Evolutionary conservation across 2,888 invertebrate species (phyloP).

Genomic region (Ypsolopha sequella): DNA sequence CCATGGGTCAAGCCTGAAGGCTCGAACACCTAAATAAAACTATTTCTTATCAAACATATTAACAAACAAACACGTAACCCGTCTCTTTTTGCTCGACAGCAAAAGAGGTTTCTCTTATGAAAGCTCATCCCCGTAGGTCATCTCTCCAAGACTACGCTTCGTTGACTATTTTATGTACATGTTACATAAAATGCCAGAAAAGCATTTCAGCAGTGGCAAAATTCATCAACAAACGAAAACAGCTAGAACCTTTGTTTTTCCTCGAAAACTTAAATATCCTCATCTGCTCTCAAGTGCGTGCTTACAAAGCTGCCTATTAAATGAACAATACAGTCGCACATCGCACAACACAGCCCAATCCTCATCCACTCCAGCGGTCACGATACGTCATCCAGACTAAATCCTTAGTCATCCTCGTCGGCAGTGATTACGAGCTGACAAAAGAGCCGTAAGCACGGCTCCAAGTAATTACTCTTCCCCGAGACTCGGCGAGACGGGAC

Average conservation of each 20-base stretch:
- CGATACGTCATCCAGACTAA: neutral
- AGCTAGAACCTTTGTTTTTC: neutral
- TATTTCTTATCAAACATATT: too few relatives aligned
- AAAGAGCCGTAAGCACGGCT: conserved; percentile 8
- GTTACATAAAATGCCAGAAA: neutral
- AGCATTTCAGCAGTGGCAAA: neutral
- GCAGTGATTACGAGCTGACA: conserved; percentile 6
- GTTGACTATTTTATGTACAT: too few relatives aligned
- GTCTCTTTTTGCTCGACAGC: too few relatives aligned
- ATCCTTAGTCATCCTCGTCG: neutral
- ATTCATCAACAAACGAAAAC: neutral
- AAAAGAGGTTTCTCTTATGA: too few relatives aligned
- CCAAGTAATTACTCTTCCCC: conserved; percentile 8
- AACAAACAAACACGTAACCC: too few relatives aligned
- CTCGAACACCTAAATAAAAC: too few relatives aligned
- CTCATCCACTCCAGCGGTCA: neutral
- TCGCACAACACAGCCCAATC: neutral
- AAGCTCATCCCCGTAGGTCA: too few relatives aligned
- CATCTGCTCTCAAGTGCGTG: too few relatives aligned
- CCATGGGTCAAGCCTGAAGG: too few relatives aligned
- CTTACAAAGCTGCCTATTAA: too few relatives aligned
- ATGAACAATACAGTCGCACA: neutral
- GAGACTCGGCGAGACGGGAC: conserved; percentile 8
- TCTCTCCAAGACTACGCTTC: too few relatives aligned
- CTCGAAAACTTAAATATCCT: neutral